These are phyloP conservation scores for Stigmatopora nigra DNA, from an alignment of 2,113 vertebrate genomes.

Conservation along the genomic window DNA sequence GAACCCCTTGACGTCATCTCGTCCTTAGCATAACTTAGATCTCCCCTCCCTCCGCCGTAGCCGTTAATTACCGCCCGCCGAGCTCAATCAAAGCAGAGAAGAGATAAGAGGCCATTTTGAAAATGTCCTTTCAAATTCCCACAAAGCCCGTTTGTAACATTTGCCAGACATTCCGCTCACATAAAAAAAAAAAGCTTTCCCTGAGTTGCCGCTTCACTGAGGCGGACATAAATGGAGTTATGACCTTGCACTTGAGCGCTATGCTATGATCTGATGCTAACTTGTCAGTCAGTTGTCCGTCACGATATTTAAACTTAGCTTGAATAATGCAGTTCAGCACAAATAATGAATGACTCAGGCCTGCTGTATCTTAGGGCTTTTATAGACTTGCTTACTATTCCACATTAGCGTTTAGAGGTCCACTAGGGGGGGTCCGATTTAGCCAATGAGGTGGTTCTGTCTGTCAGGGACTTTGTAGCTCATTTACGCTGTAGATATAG, in stretches of 20 bases:
- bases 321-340: neutral
- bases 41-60: conserved; percentile 2
- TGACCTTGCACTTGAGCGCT: conserved; percentile 20
- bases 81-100: neutral
- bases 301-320: neutral
- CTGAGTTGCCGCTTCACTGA: conserved; percentile 15
- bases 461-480: no score
- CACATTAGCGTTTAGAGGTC: neutral
- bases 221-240: conserved; percentile 14
- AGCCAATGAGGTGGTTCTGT: no score
- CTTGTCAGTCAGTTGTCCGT: neutral
- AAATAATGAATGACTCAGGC: neutral
- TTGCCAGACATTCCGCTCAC: conserved; percentile 12
- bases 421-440: neutral
- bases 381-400: neutral
- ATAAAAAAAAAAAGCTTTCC: conserved; percentile 17
- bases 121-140: neutral
- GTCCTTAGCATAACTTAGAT: neutral
- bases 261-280: conserved; percentile 7
- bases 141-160: conserved; percentile 5
- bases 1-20: neutral
- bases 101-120: neutral
- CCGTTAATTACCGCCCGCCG: conserved; percentile 24
- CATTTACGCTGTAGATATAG: no score
- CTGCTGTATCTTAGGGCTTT: no score